phyloP scores from a whole-genome alignment of 1,140 invertebrate genomes.

The Periplaneta americana region DNA sequence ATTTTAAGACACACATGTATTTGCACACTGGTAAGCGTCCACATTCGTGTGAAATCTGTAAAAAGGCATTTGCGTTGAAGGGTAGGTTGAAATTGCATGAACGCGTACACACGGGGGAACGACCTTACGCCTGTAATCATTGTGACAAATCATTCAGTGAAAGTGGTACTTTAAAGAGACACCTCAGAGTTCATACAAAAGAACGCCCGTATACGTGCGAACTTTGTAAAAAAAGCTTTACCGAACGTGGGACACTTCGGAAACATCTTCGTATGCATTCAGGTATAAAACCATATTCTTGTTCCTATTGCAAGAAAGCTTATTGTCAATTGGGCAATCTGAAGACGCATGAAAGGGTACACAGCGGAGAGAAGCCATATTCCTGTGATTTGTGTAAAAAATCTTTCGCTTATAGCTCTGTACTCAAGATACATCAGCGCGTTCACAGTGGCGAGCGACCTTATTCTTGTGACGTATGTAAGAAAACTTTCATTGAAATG shows the following conservation, averaged over 20 bases:
- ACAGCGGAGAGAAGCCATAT: constrained; percentile 72
- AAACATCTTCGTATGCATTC: constrained; percentile 84
- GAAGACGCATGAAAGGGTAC: constrained; percentile 70
- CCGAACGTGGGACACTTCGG: constrained; percentile 71
- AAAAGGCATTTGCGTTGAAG: constrained; percentile 72
- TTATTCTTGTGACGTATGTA: constrained; percentile 74
- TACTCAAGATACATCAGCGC: constrained; percentile 68
- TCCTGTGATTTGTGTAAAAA: constrained; percentile 74
- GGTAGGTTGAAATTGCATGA: constrained; percentile 73
- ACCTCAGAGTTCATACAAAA: constrained; percentile 66
- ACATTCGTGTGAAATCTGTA: constrained; percentile 54
- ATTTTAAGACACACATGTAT: not conserved
- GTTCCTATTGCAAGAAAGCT: constrained; percentile 73
- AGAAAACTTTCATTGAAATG: constrained; percentile 77
- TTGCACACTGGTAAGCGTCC: not conserved
- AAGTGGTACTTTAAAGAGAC: constrained; percentile 80
- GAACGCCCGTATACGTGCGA: constrained; percentile 58
- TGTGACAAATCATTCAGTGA: constrained; percentile 76
- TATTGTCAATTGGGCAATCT: constrained; percentile 76
- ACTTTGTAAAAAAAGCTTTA: constrained; percentile 65
- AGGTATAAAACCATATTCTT: constrained; percentile 68
- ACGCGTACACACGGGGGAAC: constrained; percentile 72
- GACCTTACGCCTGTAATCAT: constrained; percentile 71
- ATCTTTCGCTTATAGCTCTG: constrained; percentile 43
- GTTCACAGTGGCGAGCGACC: constrained; percentile 69